A percentile compares a stretch with the other conserved stretches of the same genome.
Conservation (phyloP, 2,113 vertebrate species). For the Rhinoderma darwinii region DNA sequence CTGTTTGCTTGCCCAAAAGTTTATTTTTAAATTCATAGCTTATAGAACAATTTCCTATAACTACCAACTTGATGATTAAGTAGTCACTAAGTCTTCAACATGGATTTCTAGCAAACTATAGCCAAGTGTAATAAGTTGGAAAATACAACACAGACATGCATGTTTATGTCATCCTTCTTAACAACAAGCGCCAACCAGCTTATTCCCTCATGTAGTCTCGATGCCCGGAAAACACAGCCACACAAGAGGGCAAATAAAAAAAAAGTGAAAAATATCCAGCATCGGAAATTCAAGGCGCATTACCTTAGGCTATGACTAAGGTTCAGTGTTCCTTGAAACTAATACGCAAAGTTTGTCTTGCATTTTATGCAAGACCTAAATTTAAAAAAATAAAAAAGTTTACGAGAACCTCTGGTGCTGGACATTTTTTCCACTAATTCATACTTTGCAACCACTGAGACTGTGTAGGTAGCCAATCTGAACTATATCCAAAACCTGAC, state of each 20-base stretch:
- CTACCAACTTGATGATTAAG: neutral
- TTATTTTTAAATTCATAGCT: neutral
- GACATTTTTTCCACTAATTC: neutral
- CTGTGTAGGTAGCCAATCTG: neutral
- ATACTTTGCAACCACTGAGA: neutral
- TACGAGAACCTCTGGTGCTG: too few relatives aligned
- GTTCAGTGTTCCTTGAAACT: neutral
- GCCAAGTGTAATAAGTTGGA: neutral
- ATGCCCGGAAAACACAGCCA: neutral
- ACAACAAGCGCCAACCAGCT: neutral
- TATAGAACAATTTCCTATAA: neutral
- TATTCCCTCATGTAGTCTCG: neutral
- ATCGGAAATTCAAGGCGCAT: too few relatives aligned
- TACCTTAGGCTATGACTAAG: too few relatives aligned
- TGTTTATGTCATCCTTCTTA: neutral
- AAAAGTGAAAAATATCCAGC: neutral
- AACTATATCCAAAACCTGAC: neutral
- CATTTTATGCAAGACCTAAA: too few relatives aligned
- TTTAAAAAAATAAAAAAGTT: too few relatives aligned
- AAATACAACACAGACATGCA: neutral
- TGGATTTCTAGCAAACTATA: neutral
- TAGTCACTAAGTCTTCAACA: neutral
- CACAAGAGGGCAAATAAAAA: neutral
- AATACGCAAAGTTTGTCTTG: neutral
- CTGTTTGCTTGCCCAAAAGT: neutral